These are phyloP conservation scores for Agrotis puta DNA, from an alignment of 2,888 invertebrate species.

Conservation along the genomic window DNA sequence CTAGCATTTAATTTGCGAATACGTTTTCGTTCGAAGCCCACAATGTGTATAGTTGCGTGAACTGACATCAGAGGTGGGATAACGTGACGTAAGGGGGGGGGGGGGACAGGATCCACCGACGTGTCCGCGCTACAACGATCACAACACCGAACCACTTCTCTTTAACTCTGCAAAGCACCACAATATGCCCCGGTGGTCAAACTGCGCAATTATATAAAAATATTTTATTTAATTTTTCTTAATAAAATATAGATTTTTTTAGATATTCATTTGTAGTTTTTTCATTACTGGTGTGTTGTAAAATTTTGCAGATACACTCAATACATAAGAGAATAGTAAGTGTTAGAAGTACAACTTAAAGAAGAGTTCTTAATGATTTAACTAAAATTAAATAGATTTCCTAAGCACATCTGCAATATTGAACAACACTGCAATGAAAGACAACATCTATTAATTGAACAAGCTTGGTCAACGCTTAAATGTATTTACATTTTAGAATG, in stretches of 20 bases:
- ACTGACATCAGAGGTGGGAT: conserved; percentile 60
- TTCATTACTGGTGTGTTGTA: conserved; percentile 29
- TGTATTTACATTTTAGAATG: conserved; percentile 66
- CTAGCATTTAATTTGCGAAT: conserved; percentile 13
- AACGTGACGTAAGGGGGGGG: conserved; percentile 40
- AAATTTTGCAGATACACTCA: conserved; percentile 38
- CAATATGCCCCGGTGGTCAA: conserved; percentile 86
- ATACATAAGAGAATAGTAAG: conserved; percentile 57
- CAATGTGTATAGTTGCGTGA: conserved; percentile 47
- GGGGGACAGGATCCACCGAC: conserved; percentile 47
- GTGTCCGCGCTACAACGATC: conserved; percentile 69
- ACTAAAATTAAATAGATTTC: conserved; percentile 54
- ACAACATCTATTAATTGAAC: conserved; percentile 62
- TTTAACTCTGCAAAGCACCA: conserved; percentile 85
- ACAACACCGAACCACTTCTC: conserved; percentile 80
- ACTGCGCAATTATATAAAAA: conserved; percentile 75
- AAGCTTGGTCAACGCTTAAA: conserved; percentile 65
- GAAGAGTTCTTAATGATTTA: conserved; percentile 52
- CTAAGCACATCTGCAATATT: conserved; percentile 53
- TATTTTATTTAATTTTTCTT: conserved; percentile 61
- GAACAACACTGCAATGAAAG: conserved; percentile 36
- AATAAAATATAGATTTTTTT: conserved; percentile 65
- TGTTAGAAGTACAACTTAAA: conserved; percentile 56
- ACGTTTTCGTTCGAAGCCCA: conserved; percentile 26
- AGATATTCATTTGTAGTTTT: conserved; percentile 41